Evolutionary conservation across 2,113 vertebrate species (phyloP).

Genomic region (Nettapus auritus): DNA sequence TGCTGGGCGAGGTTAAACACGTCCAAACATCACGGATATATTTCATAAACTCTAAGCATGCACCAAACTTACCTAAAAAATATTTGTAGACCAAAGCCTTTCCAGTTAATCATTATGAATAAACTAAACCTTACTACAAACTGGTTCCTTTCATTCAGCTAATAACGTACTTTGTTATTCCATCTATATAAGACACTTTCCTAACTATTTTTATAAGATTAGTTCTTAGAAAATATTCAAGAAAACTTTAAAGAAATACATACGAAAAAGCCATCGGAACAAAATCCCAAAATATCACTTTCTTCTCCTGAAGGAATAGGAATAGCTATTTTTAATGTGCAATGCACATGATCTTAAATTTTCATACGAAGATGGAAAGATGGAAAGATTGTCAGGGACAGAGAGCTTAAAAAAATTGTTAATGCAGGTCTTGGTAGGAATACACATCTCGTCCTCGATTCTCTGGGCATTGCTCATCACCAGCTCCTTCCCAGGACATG

Average conservation of each 20-base stretch:
- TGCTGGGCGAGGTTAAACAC: no score
- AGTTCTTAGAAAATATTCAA: neutral
- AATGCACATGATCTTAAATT: neutral
- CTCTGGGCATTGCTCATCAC: neutral
- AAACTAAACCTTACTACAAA: neutral
- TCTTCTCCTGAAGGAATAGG: neutral
- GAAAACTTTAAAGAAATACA: neutral
- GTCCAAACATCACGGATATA: rapidly evolving
- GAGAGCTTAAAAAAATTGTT: neutral
- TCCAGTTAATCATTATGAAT: neutral
- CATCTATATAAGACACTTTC: neutral
- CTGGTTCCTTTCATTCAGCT: neutral
- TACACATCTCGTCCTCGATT: neutral
- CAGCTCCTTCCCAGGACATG: neutral
- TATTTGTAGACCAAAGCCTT: neutral
- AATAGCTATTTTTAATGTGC: neutral
- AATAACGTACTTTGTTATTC: neutral
- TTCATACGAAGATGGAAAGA: neutral
- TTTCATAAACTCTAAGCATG: neutral
- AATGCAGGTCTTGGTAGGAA: neutral
- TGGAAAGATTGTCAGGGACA: neutral
- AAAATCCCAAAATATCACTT: neutral
- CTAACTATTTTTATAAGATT: neutral
- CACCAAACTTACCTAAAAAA: neutral
- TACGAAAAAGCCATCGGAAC: neutral